Evolutionary conservation across 2,888 invertebrate species (phyloP).

Genomic region (Tribolium freemani): DNA sequence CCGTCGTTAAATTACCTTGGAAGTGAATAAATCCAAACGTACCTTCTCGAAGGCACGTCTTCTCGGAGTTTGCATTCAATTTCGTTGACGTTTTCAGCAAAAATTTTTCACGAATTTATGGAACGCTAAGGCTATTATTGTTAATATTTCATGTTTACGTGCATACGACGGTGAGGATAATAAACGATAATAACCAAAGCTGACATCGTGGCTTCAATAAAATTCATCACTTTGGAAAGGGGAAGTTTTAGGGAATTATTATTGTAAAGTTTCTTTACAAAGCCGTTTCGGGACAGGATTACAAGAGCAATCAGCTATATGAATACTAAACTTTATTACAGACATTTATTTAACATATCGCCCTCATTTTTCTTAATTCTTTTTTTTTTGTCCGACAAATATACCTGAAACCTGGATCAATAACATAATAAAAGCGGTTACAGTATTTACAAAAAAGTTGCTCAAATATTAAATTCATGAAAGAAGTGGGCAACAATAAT

Average conservation of each 20-base stretch:
- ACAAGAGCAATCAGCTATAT: neutral
- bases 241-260: slow-evolving; percentile 18
- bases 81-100: slow-evolving; percentile 5
- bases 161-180: slow-evolving; percentile 24
- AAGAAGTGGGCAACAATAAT: slow-evolving; percentile 7
- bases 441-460: neutral
- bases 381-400: neutral
- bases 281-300: slow-evolving; percentile 6
- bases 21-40: slow-evolving; percentile 25
- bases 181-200: slow-evolving; percentile 31
- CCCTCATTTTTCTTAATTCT: neutral
- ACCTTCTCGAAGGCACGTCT: slow-evolving; percentile 14
- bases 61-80: slow-evolving; percentile 12
- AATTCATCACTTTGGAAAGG: slow-evolving; percentile 28
- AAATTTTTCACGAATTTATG: slow-evolving; percentile 20
- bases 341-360: slow-evolving; percentile 1
- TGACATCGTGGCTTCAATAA: slow-evolving; percentile 15
- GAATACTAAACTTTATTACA: neutral
- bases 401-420: neutral
- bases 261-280: slow-evolving; percentile 11
- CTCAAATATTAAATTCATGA: neutral
- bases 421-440: neutral
- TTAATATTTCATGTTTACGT: slow-evolving; percentile 34
- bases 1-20: slow-evolving; percentile 15
- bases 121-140: slow-evolving; percentile 24